Base-by-base conservation (phyloP, 1,140 invertebrate genomes). In the Plodia interpunctella region DNA sequence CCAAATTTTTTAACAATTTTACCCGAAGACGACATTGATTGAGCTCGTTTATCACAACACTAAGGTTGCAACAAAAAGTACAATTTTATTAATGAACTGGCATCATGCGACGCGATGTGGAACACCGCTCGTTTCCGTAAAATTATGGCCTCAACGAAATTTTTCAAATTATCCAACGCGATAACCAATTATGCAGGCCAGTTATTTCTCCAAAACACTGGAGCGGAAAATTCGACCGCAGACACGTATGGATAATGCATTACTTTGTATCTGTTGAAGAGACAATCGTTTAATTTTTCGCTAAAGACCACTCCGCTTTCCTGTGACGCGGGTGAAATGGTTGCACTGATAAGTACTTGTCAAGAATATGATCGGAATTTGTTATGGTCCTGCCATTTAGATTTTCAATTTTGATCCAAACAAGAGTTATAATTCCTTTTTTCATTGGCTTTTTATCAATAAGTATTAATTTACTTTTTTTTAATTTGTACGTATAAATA, bases 81-180 rank as follows among this genome's bases (percentile, higher is more conserved):
- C 51, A 56, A 68, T 79, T n/a, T n/a, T 72, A 78, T 79, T 72
- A 82, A 82, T 78, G 73, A 73, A 63, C 57, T 63, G 66, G 62
- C 70, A 68, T 70, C 75, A 80, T 82, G 75, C 75, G 63, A 77
- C 65, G 53, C 59, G 60, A 15, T 59, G 65, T 63, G 64, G 61
- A 64, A 61, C 57, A 68, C 58, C 62, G 56, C 66, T 49, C 63
- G 66, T 69, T 65, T 69, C 66, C 66, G 30, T 58, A 63, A 60
- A 74, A 65, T 66, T 69, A 74, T 67, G 52, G 58, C 38, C 49
- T 58, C 50, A 57, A 62, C 65, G 67, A 66, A 64, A 50, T 65
- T 75, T 77, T 71, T 68, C 11, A 65, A 75, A 75, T 70, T 69
- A 75, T 70, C 58, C 59, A 64, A 63, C 66, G 66, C 65, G 65